Conservation (phyloP, 1,140 invertebrate species). For the Drosophila micromelanica region DNA sequence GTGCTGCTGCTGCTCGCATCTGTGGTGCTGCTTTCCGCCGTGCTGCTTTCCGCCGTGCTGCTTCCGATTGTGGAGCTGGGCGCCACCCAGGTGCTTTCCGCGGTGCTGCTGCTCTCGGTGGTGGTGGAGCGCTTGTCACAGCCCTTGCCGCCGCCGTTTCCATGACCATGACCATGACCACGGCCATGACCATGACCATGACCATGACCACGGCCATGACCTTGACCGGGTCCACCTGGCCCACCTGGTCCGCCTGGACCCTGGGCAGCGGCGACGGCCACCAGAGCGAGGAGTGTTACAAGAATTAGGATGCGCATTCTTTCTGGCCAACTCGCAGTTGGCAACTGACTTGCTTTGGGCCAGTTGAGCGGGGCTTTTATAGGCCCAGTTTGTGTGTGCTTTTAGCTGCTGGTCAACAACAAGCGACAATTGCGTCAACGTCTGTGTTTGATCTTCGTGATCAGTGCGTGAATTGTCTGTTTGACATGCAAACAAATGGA, state of each 20-base stretch:
- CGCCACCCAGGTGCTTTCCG: neutral
- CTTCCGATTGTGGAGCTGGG: too few species aligned
- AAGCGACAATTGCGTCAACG: too few species aligned
- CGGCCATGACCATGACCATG: neutral
- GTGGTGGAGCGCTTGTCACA: too few species aligned
- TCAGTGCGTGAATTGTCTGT: too few species aligned
- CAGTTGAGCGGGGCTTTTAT: slow-evolving; percentile 43
- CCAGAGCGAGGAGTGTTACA: slow-evolving; percentile 38
- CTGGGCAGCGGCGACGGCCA: slow-evolving; percentile 53
- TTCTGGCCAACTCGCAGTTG: slow-evolving; percentile 3
- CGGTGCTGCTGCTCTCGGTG: slow-evolving; percentile 2
- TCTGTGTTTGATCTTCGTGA: too few species aligned
- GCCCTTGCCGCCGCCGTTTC: neutral
- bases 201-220: slow-evolving; percentile 7
- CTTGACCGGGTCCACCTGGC: neutral
- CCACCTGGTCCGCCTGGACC: slow-evolving; percentile 9
- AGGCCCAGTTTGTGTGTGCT: slow-evolving; percentile 32
- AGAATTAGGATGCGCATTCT: slow-evolving; percentile 52
- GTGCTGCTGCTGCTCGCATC: slow-evolving; percentile 1
- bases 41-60: neutral
- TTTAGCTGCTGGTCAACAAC: slow-evolving; percentile 38
- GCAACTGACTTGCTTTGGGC: slow-evolving; percentile 21
- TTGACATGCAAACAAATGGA: too few species aligned
- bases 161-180: too few species aligned
- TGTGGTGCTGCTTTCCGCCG: neutral